phyloP scores from a whole-genome alignment of 30 jellyfish, hydroid and myxozoan genomes.

The Chrysaora quinquecirrha region DNA sequence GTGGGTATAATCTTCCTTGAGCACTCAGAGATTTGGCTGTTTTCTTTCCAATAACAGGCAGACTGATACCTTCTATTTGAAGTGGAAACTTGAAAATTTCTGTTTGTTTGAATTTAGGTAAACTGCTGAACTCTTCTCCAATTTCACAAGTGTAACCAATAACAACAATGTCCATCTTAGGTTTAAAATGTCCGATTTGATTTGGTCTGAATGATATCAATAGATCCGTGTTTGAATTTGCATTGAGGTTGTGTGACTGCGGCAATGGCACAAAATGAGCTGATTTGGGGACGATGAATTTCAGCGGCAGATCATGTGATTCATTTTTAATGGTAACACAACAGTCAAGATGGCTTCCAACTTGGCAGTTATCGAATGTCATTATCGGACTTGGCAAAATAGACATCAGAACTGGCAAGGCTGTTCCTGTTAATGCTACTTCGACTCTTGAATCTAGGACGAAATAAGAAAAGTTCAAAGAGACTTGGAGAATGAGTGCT shows the following conservation, averaged over 20 bases:
- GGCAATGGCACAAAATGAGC: constrained; percentile 91
- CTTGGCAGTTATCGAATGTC: constrained; percentile 75
- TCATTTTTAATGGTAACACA: constrained; percentile 61
- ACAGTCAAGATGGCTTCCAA: constrained; percentile 65
- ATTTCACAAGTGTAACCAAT: constrained; percentile 67
- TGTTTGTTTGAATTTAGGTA: constrained; percentile 57
- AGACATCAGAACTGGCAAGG: constrained; percentile 85
- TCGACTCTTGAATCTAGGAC: constrained; percentile 79
- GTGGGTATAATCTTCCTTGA: constrained; percentile 53
- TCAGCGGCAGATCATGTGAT: constrained; percentile 69
- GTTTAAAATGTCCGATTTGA: constrained; percentile 79
- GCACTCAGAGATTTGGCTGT: constrained; percentile 69
- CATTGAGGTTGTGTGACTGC: constrained; percentile 49
- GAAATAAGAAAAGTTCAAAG: not conserved
- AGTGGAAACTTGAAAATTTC: constrained; percentile 59
- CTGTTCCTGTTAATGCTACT: constrained; percentile 93
- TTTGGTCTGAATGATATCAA: constrained; percentile 79
- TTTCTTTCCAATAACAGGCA: constrained; percentile 51
- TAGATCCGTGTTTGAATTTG: constrained; percentile 65
- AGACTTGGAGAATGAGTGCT: not conserved
- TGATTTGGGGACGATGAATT: constrained; percentile 53
- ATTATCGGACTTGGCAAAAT: constrained; percentile 75
- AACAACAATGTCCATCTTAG: constrained; percentile 55
- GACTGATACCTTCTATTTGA: constrained; percentile 60
- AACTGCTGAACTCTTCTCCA: constrained; percentile 35